Evolutionary conservation across 2,888 invertebrate species (phyloP).

Genomic region (Pachydiplax longipennis): DNA sequence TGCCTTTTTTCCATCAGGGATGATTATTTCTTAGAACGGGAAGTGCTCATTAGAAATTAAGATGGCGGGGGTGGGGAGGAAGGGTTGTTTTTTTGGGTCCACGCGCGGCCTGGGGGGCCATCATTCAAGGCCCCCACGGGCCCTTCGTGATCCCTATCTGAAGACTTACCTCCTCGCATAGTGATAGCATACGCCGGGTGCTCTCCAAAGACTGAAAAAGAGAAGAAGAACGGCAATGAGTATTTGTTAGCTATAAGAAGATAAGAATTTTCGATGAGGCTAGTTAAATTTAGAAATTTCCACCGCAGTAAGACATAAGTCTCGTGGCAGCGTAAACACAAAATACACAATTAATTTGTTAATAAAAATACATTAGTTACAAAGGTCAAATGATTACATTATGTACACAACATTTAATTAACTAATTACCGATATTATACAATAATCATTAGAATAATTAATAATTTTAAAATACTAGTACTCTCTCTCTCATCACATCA

Average conservation of each 20-base stretch:
- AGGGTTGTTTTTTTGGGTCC: neutral
- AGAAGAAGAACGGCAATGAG: conserved; percentile 49
- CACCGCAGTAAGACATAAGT: too few species aligned
- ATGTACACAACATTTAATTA: too few species aligned
- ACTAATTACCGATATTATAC: too few species aligned
- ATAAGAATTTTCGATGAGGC: too few species aligned
- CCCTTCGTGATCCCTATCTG: neutral
- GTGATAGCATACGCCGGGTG: conserved; percentile 88
- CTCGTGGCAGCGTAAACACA: too few species aligned
- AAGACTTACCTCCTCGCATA: conserved; percentile 89
- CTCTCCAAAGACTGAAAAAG: conserved; percentile 87
- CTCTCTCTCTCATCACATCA: too few species aligned
- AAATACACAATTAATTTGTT: too few species aligned
- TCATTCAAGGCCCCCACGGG: neutral
- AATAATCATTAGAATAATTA: too few species aligned
- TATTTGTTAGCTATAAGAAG: neutral
- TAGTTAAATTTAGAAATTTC: too few species aligned
- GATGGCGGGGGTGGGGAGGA: neutral
- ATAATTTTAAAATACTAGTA: too few species aligned
- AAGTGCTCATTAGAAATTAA: neutral
- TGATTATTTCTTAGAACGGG: neutral
- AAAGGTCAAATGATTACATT: too few species aligned
- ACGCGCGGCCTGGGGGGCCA: conserved; percentile 19
- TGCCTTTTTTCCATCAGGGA: neutral
- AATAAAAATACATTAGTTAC: too few species aligned